phyloP scores from a whole-genome alignment of 2,797 vertebrate species.

The Coluber constrictor region DNA sequence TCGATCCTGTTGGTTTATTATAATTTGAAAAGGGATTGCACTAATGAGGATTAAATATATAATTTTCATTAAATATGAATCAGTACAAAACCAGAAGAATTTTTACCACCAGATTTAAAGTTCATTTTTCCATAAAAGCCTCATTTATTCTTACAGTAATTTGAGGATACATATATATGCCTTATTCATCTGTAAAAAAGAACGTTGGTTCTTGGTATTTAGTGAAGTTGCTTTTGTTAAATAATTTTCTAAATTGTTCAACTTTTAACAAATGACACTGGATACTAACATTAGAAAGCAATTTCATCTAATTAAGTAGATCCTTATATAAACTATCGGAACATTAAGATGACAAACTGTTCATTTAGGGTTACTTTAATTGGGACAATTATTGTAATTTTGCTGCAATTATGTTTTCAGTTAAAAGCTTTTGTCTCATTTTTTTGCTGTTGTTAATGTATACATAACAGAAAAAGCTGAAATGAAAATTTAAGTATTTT shows the following conservation, averaged over 20 bases:
- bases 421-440: slow-evolving; percentile 93
- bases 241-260: slow-evolving; percentile 84
- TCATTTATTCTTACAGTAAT: slow-evolving; percentile 82
- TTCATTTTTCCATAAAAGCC: slow-evolving; percentile 75
- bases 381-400: slow-evolving; percentile 99
- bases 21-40: slow-evolving; percentile 57
- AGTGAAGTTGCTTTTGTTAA: slow-evolving; percentile 80
- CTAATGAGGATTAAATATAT: slow-evolving; percentile 64
- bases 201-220: slow-evolving; percentile 81
- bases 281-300: slow-evolving; percentile 88
- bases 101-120: slow-evolving; percentile 72
- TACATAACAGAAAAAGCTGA: slow-evolving; percentile 83
- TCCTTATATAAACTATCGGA: slow-evolving; percentile 89
- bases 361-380: slow-evolving; percentile 99
- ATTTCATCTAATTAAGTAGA: slow-evolving; percentile 93
- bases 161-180: slow-evolving; percentile 81
- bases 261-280: slow-evolving; percentile 89
- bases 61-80: slow-evolving; percentile 74
- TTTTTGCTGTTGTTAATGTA: slow-evolving; percentile 79
- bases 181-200: slow-evolving; percentile 77
- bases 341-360: slow-evolving; percentile 98
- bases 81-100: slow-evolving; percentile 70
- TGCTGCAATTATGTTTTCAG: slow-evolving; percentile 90
- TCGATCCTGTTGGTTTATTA: slow-evolving; percentile 43
- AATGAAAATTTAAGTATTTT: slow-evolving; percentile 74